phyloP scores from a whole-genome alignment of 2,113 vertebrate species.

The Myotis lucifugus region DNA sequence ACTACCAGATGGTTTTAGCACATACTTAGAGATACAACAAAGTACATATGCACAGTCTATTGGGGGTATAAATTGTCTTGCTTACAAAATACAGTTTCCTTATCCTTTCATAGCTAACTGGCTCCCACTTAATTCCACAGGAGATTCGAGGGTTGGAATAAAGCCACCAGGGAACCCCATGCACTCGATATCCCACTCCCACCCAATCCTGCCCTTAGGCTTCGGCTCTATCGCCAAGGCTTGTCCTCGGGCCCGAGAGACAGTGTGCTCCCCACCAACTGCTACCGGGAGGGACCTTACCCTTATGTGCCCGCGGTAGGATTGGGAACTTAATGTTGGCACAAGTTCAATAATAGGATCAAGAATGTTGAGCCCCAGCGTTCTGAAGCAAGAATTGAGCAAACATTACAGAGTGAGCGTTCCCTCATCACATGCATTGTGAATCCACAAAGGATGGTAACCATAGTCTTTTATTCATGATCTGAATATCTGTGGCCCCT shows the following conservation, averaged over 20 bases:
- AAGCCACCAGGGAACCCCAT: background rate
- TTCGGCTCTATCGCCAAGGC: background rate
- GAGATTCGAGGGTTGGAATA: background rate
- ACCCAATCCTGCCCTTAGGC: background rate
- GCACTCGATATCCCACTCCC: fast-evolving
- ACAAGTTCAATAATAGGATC: background rate
- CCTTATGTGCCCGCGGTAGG: background rate
- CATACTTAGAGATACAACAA: background rate
- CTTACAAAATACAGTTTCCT: background rate
- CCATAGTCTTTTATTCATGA: background rate
- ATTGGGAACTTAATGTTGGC: background rate
- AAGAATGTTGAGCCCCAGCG: background rate
- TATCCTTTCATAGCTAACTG: background rate
- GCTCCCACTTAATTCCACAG: background rate
- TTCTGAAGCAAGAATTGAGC: background rate
- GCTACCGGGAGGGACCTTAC: no score
- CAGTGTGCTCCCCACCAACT: background rate
- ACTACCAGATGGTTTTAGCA: background rate
- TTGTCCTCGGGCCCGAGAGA: background rate
- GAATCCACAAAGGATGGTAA: background rate
- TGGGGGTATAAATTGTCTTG: background rate
- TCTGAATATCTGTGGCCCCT: background rate
- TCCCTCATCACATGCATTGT: background rate
- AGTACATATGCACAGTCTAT: background rate
- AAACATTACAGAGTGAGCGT: background rate